Evolutionary conservation across 2,888 invertebrate species (phyloP), one percentile per base, ranked within the genome.

Genomic region (Tenthredo livida): DNA sequence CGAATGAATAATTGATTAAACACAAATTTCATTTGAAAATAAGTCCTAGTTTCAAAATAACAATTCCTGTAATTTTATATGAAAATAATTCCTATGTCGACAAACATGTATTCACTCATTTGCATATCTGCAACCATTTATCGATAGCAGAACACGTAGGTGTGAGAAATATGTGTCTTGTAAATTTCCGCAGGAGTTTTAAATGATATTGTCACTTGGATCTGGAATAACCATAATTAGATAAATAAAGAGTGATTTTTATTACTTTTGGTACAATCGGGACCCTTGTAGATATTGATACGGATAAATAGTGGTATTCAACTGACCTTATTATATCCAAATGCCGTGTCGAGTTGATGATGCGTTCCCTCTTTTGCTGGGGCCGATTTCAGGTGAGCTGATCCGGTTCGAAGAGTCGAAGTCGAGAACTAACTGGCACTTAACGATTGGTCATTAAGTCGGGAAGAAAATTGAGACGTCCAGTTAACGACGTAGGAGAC

Each of bases 371-470:
- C 83, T 83, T 83, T 47, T 25, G 43, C 50, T 17, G 43, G 29
- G 67, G 10, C 47, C 67, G 83, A 83, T 83, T 83, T 70, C 15
- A 83, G 83, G 83, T 47, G 67, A 65, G 83, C 70, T 83, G 67
- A 83, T 83, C 83, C 67, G 83, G 83, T 83, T 83, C 67, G 67
- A 83, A 83, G 83, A 83, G 83, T 70, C 83, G 47, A 43, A 83
- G 83, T 83, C 65, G 70, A 83, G 83, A 83, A 83, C 83, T 83
- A 83, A 83, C 83, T 67, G 70, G 83, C 83, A 83, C 83, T 92
- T 91, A 92, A 92, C 91, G 92, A 92, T 91, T 90, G 91, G 91
- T 91, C 91, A 91, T 92, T 92, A 92, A 91, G 90, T 90, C 90
- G 90, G 89, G 90, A 90, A 91, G 91, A 91, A 91, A 91, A 92